A percentile compares a stretch with the other conserved stretches of the same genome.
phyloP scores from a whole-genome alignment of 1,140 invertebrate species.

The Drepana arcuata region DNA sequence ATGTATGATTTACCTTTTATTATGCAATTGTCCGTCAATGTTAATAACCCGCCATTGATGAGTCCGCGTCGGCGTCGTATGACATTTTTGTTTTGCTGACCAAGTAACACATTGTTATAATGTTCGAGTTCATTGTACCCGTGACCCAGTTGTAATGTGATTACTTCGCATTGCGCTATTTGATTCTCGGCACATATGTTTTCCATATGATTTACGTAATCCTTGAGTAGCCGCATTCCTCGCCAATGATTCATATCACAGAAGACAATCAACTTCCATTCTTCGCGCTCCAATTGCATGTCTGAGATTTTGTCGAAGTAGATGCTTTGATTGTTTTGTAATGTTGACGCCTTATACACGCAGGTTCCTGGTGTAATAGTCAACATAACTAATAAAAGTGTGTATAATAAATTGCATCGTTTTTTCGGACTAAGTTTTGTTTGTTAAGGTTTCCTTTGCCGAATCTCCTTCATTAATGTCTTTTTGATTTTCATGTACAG shows the following conservation, averaged over 20 bases:
- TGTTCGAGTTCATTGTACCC: slow-evolving; percentile 7
- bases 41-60: slow-evolving; percentile 3
- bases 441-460: neutral
- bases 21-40: no score
- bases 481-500: neutral
- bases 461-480: neutral
- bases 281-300: slow-evolving; percentile 2
- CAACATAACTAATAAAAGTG: neutral
- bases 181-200: neutral
- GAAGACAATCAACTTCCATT: slow-evolving; percentile 6
- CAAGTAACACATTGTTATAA: slow-evolving; percentile 13
- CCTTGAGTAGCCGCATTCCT: neutral
- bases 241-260: slow-evolving; percentile 3
- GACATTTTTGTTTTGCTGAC: slow-evolving; percentile 2
- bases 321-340: slow-evolving; percentile 5
- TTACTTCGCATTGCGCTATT: slow-evolving; percentile 4
- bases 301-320: slow-evolving; percentile 10
- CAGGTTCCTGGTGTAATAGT: slow-evolving; percentile 1
- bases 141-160: slow-evolving; percentile 14
- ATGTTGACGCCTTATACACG: slow-evolving; percentile 1
- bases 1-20: no score
- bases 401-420: neutral
- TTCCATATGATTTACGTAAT: slow-evolving; percentile 3
- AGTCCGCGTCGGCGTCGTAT: slow-evolving; percentile 1
- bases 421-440: neutral